Base-by-base conservation (phyloP, 2,113 vertebrate genomes). In the Gymnogyps californianus region DNA sequence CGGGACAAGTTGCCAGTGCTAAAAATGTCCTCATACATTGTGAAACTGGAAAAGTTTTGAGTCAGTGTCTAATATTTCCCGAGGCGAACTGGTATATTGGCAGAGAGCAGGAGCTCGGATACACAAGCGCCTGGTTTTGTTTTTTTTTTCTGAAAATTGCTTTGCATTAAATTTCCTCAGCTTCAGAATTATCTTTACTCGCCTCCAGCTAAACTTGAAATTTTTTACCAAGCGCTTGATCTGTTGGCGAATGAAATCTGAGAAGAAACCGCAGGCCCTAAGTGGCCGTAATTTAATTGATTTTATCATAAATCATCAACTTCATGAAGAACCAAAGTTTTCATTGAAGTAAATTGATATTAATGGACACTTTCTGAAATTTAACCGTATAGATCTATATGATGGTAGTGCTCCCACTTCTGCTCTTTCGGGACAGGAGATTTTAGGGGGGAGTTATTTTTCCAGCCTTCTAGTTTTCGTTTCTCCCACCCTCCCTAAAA, bases 251-350 rank as follows among this genome's bases (percentile, higher is more conserved):
- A 98, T 97, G 97, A 98, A 98, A 98, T 96, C 98, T 95, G 98
- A 98, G 98, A 97, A 97, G 97, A 98, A 98, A 98, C 98, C 98
- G 97, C 98, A 98, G 97, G 96, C 96, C 98, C 97, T 98, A 96
- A 98, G 98, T 98, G 98, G 97, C 97, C 93, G 93, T 98, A 98
- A 98, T 99, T 98, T 98, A 98, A 99, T 99, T 98, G 98, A 99
- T 99, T 99, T 99, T 98, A 98, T 98, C 98, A 99, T 99, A 99
- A 98, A 99, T 99, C 99, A 99, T 98, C 98, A 98, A 98, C 98
- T 99, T 98, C 98, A 98, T 98, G 98, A 98, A 98, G 98, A 98
- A 98, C 95, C 97, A 91, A 96, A 98, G 97, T 98, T 98, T 98
- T 98, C 97, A 98, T 97, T 98, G 97, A 98, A 98, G 98, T 95